Percentiles rank a stretch among this genome's conserved stretches.
Conservation (phyloP, 1,140 invertebrate genomes). For the Philaenus spumarius region DNA sequence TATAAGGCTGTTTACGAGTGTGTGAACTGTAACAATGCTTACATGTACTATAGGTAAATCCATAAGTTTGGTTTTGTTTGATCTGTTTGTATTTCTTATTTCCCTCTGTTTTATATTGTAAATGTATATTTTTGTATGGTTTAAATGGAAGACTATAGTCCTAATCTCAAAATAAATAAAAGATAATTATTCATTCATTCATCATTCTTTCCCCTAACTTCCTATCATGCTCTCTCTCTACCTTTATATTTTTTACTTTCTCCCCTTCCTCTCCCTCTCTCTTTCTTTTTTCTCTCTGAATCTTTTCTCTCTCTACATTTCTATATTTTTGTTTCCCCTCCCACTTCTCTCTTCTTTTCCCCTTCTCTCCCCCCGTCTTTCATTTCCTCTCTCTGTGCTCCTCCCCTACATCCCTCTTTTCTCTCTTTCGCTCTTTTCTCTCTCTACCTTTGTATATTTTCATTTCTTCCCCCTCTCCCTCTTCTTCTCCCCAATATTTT, state of each 20-base stretch:
- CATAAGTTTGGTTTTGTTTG: too few species aligned
- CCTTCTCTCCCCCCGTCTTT: neutral
- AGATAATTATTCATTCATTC: too few species aligned
- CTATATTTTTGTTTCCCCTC: neutral
- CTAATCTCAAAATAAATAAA: too few species aligned
- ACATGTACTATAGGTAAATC: too few species aligned
- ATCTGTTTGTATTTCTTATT: too few species aligned
- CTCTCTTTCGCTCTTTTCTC: neutral
- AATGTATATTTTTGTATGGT: too few species aligned
- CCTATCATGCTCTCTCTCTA: neutral
- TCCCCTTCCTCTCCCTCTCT: neutral
- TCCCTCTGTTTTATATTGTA: too few species aligned
- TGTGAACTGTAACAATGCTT: too few species aligned
- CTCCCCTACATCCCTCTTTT: neutral
- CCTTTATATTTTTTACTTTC: neutral
- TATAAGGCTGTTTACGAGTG: too few species aligned
- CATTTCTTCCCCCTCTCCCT: too few species aligned
- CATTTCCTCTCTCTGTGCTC: neutral
- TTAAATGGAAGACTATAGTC: too few species aligned
- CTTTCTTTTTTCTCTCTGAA: neutral
- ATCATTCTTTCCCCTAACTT: neutral
- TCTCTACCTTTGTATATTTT: neutral
- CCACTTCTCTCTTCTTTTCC: neutral
- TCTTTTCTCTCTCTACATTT: neutral
- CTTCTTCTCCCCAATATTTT: too few species aligned